Percentiles rank a stretch among this genome's conserved stretches.
Conservation (phyloP, 1,140 invertebrate genomes). For the Cotesia glomerata region DNA sequence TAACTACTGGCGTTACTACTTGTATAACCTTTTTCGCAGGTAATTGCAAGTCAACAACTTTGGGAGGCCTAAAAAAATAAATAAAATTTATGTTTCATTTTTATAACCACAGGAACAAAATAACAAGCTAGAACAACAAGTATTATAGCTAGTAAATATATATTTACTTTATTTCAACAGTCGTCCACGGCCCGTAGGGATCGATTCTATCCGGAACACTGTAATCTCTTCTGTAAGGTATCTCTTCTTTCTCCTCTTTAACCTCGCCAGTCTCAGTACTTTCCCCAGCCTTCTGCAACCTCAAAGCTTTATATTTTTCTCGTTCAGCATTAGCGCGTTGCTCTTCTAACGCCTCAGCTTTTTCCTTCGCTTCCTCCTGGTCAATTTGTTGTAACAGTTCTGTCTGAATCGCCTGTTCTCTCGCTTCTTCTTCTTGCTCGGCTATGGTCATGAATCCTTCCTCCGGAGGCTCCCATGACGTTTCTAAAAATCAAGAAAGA, state of each 20-base stretch:
- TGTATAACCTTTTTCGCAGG: conserved; percentile 58
- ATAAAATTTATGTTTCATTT: background rate
- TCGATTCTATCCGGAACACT: conserved; percentile 62
- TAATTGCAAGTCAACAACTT: conserved; percentile 67
- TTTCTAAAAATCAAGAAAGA: conserved; percentile 59
- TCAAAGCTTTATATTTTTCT: conserved; percentile 58
- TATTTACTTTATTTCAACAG: conserved; percentile 65
- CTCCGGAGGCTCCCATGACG: conserved; percentile 69
- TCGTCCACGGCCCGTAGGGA: conserved; percentile 72
- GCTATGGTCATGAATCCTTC: conserved; percentile 70
- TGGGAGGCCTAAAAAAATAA: conserved; percentile 51
- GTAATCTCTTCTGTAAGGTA: conserved; percentile 60
- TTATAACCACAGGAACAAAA: background rate
- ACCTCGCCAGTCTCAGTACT: conserved; percentile 32
- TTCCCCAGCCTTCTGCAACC: conserved; percentile 44
- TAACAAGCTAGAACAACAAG: background rate
- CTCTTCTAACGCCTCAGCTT: conserved; percentile 49
- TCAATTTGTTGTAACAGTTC: conserved; percentile 65
- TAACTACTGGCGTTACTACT: conserved; percentile 45
- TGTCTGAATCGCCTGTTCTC: conserved; percentile 53
- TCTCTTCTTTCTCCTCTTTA: conserved; percentile 56
- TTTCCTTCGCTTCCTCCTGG: conserved; percentile 60
- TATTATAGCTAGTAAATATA: background rate
- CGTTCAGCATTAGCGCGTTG: conserved; percentile 60
- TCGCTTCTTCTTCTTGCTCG: conserved; percentile 66